A percentile compares a stretch with the other conserved stretches of the same genome.
phyloP scores from a whole-genome alignment of 2,888 invertebrate species.

The Eurytoma adleriae region DNA sequence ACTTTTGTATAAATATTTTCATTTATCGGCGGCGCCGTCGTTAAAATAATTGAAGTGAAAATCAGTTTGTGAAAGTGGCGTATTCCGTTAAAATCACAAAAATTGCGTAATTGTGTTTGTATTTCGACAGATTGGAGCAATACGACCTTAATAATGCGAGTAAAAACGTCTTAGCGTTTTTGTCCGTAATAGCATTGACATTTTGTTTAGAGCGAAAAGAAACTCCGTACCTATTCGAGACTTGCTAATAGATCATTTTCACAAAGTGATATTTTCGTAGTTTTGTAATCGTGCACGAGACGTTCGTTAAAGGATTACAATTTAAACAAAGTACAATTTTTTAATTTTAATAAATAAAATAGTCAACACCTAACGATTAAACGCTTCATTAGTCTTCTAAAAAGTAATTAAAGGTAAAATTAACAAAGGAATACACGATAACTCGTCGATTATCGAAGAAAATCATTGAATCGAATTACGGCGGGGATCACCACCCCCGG shows the following conservation, averaged over 20 bases:
- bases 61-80: slow-evolving; percentile 1
- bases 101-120: slow-evolving; percentile 5
- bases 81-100: slow-evolving; percentile 11
- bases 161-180: background rate
- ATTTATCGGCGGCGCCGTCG: background rate
- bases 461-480: too few species aligned
- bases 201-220: slow-evolving; percentile 4
- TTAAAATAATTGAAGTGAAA: slow-evolving; percentile 24
- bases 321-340: too few species aligned
- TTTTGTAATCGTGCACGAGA: background rate
- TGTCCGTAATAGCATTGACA: slow-evolving; percentile 20
- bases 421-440: too few species aligned
- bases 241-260: background rate
- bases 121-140: slow-evolving; percentile 31
- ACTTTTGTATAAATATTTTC: background rate
- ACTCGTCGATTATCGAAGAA: too few species aligned
- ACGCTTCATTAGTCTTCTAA: too few species aligned
- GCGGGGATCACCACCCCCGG: too few species aligned
- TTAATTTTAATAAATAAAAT: too few species aligned
- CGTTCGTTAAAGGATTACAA: too few species aligned
- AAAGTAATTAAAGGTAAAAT: too few species aligned
- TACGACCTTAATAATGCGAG: slow-evolving; percentile 16
- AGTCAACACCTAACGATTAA: background rate
- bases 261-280: background rate
- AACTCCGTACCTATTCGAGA: background rate